phyloP scores from a whole-genome alignment of 2,113 vertebrate species.

The Hippocampus mohnikei region DNA sequence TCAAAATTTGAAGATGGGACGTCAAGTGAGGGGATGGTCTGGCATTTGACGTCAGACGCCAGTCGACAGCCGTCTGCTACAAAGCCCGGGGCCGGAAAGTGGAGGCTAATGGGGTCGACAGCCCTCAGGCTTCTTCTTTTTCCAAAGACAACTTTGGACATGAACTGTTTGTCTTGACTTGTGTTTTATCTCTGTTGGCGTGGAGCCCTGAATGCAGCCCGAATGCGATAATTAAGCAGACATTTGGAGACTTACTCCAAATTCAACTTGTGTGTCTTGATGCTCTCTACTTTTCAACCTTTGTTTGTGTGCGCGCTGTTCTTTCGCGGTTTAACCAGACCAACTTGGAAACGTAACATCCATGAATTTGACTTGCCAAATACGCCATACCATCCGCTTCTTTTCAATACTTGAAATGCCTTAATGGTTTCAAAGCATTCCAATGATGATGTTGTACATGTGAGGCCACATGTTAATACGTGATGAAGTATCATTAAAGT shows the following conservation, averaged over 20 bases:
- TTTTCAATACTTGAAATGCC: slow-evolving; percentile 70
- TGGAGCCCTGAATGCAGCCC: slow-evolving; percentile 44
- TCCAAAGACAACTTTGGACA: slow-evolving; percentile 51
- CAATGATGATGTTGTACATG: slow-evolving; percentile 54
- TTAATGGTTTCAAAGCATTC: slow-evolving; percentile 67
- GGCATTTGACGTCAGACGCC: slow-evolving; percentile 30
- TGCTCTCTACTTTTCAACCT: slow-evolving; percentile 46
- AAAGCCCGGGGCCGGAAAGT: slow-evolving; percentile 24
- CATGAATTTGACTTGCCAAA: slow-evolving; percentile 49
- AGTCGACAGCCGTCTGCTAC: slow-evolving; percentile 28
- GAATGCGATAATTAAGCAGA: slow-evolving; percentile 9
- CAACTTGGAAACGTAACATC: slow-evolving; percentile 28
- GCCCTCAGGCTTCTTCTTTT: slow-evolving; percentile 61
- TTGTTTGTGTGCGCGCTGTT: slow-evolving; percentile 47
- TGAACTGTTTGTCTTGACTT: slow-evolving; percentile 52
- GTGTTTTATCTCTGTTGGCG: slow-evolving; percentile 48
- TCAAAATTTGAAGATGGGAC: slow-evolving; percentile 42
- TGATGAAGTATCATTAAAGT: slow-evolving; percentile 62
- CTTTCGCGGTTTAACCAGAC: slow-evolving; percentile 41
- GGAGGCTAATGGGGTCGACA: slow-evolving; percentile 38
- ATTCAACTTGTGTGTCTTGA: slow-evolving; percentile 41
- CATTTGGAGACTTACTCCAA: slow-evolving; percentile 28
- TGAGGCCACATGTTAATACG: slow-evolving; percentile 50
- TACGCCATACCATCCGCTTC: slow-evolving; percentile 51
- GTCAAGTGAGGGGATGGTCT: slow-evolving; percentile 35